Conservation (phyloP, 2,113 vertebrate genomes). For the Struthio camelus region DNA sequence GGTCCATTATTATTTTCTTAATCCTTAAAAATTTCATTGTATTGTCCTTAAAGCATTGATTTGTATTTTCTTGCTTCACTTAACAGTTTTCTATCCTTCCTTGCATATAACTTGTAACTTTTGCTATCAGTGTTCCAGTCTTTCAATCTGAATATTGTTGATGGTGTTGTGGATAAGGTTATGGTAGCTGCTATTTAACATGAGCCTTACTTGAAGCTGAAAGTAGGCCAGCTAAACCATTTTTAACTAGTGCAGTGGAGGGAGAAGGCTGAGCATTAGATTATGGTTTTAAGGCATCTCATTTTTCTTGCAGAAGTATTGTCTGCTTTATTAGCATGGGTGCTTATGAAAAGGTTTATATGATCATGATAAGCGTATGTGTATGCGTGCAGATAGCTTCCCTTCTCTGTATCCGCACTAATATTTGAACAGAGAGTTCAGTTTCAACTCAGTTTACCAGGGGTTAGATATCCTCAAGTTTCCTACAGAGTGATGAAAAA, state of each 20-base stretch:
- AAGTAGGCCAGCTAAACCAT: background rate
- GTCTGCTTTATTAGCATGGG: background rate
- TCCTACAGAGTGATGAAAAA: background rate
- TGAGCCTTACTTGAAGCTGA: background rate
- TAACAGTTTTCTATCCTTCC: background rate
- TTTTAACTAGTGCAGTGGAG: background rate
- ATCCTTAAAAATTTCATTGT: background rate
- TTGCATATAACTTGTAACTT: background rate
- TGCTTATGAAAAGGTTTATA: background rate
- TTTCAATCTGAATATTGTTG: background rate
- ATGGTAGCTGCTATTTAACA: background rate
- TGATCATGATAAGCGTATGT: background rate
- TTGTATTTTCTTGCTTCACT: background rate
- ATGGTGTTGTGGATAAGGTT: background rate
- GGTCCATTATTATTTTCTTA: background rate
- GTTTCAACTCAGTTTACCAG: background rate
- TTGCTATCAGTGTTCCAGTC: background rate
- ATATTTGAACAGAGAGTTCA: background rate
- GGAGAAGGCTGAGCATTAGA: background rate
- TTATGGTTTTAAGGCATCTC: background rate
- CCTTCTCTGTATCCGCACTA: background rate
- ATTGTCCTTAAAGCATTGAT: background rate
- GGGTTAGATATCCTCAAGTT: background rate
- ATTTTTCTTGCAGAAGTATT: background rate
- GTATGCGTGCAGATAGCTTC: fast-evolving